Conservation (phyloP, 2,888 invertebrate genomes). For the Unio pictorum region DNA sequence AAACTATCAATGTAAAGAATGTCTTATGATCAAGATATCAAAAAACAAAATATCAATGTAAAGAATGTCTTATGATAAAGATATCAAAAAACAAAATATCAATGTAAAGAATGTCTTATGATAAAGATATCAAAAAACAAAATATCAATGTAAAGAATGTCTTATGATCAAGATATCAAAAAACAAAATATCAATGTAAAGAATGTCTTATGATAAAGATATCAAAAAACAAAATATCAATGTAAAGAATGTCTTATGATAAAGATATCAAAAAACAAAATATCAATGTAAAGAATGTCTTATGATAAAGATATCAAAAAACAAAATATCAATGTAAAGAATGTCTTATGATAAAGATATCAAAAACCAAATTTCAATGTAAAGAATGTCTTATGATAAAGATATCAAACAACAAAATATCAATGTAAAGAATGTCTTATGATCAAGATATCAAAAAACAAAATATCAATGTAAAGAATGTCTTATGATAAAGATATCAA, state of each 20-base stretch:
- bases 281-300: not conserved
- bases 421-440: too few relatives aligned
- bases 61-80: too few relatives aligned
- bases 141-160: not conserved
- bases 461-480: not conserved
- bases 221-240: not conserved
- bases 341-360: too few relatives aligned
- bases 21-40: too few relatives aligned
- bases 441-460: not conserved
- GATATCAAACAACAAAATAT: not conserved
- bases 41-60: not conserved
- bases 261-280: not conserved
- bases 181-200: not conserved
- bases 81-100: not conserved
- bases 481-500: too few relatives aligned
- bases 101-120: too few relatives aligned
- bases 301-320: too few relatives aligned
- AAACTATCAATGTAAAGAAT: not conserved
- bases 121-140: not conserved
- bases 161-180: too few relatives aligned
- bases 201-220: too few relatives aligned
- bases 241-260: too few relatives aligned
- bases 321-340: too few relatives aligned
- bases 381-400: too few relatives aligned
- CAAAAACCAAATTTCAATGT: not conserved